These are phyloP conservation scores for Phortica okadai DNA, from an alignment of 2,888 invertebrate species.

Conservation along the genomic window DNA sequence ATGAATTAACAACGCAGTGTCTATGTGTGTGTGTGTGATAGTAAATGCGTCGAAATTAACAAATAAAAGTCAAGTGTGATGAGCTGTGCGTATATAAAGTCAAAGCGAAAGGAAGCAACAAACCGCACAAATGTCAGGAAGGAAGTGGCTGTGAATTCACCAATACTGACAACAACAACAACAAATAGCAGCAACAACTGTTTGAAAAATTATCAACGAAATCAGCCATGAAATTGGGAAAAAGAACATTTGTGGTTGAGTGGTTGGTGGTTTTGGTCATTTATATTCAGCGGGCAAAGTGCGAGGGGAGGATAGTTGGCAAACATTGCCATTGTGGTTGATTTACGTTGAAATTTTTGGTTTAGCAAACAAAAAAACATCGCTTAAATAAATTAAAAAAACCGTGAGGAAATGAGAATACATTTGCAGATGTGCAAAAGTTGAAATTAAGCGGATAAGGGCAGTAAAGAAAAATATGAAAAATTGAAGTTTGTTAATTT, in stretches of 20 bases:
- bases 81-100: slow-evolving; percentile 25
- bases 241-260: slow-evolving; percentile 4
- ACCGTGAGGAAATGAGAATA: background rate
- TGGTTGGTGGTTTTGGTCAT: background rate
- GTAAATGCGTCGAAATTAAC: background rate
- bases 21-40: too few relatives aligned
- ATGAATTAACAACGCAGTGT: slow-evolving; percentile 39
- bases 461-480: background rate
- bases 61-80: slow-evolving; percentile 25
- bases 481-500: background rate
- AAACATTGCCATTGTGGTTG: background rate
- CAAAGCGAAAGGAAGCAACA: background rate
- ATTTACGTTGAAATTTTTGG: background rate
- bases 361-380: background rate
- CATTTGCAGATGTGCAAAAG: slow-evolving; percentile 19
- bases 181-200: background rate
- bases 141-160: slow-evolving; percentile 37
- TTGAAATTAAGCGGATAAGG: background rate
- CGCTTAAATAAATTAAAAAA: slow-evolving; percentile 23
- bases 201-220: slow-evolving; percentile 28
- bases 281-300: too few relatives aligned
- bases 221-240: slow-evolving; percentile 30
- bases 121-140: slow-evolving; percentile 12
- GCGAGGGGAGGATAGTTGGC: slow-evolving; percentile 1
- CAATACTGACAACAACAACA: slow-evolving; percentile 9